A percentile compares a stretch with the other conserved stretches of the same genome.
Evolutionary conservation across 1,140 invertebrate species (phyloP).

Genomic region (Eulimnadia texana): DNA sequence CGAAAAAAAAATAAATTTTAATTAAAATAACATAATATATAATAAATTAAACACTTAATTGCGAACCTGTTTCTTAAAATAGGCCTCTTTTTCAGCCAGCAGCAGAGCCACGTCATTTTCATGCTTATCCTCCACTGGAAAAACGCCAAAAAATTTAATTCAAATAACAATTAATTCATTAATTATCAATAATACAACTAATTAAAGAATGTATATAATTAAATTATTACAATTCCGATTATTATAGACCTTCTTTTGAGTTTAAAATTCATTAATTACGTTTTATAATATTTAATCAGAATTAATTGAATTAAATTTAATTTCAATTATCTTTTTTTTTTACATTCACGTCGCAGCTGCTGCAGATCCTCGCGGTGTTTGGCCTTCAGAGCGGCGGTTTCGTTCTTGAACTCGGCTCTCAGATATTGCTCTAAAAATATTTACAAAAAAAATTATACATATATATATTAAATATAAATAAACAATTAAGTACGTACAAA

Average conservation of each 20-base stretch:
- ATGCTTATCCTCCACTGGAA: background rate
- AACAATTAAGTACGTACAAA: no score
- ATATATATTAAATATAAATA: constrained; percentile 2
- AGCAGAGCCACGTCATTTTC: background rate
- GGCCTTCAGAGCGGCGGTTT: background rate
- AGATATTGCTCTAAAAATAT: background rate
- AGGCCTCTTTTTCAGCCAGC: constrained; percentile 8
- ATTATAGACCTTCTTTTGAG: background rate
- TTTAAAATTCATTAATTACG: background rate
- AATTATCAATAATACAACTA: background rate
- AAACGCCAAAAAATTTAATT: background rate
- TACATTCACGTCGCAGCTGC: constrained; percentile 6
- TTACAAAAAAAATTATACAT: background rate
- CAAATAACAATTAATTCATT: background rate
- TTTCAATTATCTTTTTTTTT: background rate
- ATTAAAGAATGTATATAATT: background rate
- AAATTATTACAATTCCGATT: background rate
- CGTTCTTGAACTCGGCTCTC: background rate
- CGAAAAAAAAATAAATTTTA: background rate
- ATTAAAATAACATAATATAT: background rate
- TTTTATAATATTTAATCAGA: background rate
- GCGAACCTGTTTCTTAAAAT: background rate
- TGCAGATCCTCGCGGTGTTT: constrained; percentile 6
- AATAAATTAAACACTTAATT: background rate
- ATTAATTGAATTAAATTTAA: background rate